Conservation (phyloP, 2,113 vertebrate genomes). For the Thomomys bottae region DNA sequence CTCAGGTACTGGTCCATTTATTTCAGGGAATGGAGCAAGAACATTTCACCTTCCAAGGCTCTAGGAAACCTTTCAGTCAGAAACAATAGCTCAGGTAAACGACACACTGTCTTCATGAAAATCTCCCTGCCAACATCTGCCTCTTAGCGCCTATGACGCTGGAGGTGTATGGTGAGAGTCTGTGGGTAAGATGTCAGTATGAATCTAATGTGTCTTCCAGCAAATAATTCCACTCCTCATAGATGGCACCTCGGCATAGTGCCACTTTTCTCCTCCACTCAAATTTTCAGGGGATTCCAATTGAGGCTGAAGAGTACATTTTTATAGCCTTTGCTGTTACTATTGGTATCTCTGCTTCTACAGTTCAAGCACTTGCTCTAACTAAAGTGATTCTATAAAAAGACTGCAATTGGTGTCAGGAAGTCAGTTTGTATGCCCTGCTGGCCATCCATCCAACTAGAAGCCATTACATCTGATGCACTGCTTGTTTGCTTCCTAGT, state of each 20-base stretch:
- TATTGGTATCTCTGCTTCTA: not conserved
- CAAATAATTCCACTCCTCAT: too few relatives aligned
- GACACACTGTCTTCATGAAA: not conserved
- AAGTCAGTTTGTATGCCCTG: not conserved
- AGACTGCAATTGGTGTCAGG: not conserved
- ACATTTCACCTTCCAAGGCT: not conserved
- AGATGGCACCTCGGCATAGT: not conserved
- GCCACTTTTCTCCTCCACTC: rapidly evolving
- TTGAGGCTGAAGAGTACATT: not conserved
- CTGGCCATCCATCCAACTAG: not conserved
- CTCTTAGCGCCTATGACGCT: rapidly evolving
- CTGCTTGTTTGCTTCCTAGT: not conserved
- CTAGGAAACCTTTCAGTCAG: not conserved
- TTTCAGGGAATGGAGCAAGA: not conserved
- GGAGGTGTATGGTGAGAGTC: not conserved
- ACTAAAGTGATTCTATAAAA: not conserved
- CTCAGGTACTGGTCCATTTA: not conserved
- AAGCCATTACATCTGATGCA: not conserved
- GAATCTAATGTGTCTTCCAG: not conserved
- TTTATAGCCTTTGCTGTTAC: not conserved
- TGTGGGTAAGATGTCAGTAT: not conserved
- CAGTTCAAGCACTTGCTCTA: not conserved
- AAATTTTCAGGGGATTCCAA: rapidly evolving
- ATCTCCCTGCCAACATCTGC: not conserved
- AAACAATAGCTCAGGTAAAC: not conserved